These are phyloP conservation scores for Eueides isabella DNA, from an alignment of 1,140 invertebrate species.

Conservation along the genomic window DNA sequence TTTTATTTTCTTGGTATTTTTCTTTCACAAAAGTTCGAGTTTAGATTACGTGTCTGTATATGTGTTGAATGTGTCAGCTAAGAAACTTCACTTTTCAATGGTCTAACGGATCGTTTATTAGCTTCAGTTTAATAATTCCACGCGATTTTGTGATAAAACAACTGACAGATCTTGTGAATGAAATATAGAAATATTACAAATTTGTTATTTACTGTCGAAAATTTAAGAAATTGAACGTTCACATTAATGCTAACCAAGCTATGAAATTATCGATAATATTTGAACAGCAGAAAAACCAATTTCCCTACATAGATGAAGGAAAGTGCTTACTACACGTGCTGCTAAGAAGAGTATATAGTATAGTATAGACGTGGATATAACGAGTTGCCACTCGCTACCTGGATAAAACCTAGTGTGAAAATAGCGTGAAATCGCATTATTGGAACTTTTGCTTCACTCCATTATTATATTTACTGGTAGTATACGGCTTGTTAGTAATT, in stretches of 20 bases:
- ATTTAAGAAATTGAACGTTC: neutral
- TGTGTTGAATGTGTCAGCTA: too few relatives aligned
- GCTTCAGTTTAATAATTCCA: too few relatives aligned
- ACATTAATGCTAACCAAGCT: neutral
- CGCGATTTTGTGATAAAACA: too few relatives aligned
- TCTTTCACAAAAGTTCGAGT: too few relatives aligned
- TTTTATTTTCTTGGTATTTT: too few relatives aligned
- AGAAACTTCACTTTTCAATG: too few relatives aligned
- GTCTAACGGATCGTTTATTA: too few relatives aligned
- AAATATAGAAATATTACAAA: neutral
- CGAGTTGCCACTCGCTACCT: conserved; percentile 49
- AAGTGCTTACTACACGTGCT: neutral
- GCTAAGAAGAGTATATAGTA: neutral
- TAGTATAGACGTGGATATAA: conserved; percentile 25
- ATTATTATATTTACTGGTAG: conserved; percentile 30
- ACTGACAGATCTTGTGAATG: too few relatives aligned
- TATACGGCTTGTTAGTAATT: conserved; percentile 6
- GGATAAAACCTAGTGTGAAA: conserved; percentile 33
- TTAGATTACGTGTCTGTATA: too few relatives aligned
- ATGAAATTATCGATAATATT: neutral
- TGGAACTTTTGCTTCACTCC: conserved; percentile 40
- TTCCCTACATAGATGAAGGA: neutral
- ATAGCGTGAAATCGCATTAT: conserved; percentile 51
- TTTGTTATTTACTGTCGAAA: too few relatives aligned
- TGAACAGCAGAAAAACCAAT: neutral